Base-by-base conservation (phyloP, 2,888 invertebrate species). In the Zaprionus obscuricornis region DNA sequence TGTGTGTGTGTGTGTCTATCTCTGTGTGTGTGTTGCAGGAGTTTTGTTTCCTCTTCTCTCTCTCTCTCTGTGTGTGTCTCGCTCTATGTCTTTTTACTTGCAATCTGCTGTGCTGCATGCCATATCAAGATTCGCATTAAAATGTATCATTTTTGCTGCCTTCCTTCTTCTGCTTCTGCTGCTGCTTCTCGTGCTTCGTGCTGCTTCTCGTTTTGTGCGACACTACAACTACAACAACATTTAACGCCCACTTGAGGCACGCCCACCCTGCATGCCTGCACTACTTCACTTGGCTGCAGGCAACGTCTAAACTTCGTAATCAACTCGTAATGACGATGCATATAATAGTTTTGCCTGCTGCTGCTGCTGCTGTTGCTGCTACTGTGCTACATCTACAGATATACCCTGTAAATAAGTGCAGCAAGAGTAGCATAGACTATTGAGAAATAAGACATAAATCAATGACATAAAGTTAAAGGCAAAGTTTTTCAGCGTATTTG, bases 51-150 rank as follows among this genome's bases (percentile, higher is more conserved):
- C 84, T 73, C 75, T 47, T n/a, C 34, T 10, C 11, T 2, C 11
- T 7, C 1, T 11, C 29, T 29, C 24, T 24, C 31, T 10, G n/a
- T n/a, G n/a, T n/a, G n/a, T n/a, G n/a, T n/a, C n/a, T n/a, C n/a
- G n/a, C n/a, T n/a, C n/a, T n/a, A n/a, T n/a, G n/a, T 14, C 56
- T 77, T 77, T 85, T 78, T 67, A 66, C 66, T n/a, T 55, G 77
- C 87, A 86, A 88, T 88, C 87, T 77, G n/a, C 62, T 63, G 66
- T 82, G 85, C 71, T 79, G 70, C 85, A n/a, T n/a, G n/a, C n/a
- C n/a, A n/a, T 88, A 88, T 88, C 88, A 81, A 87, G 88, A 88
- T 88, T 88, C 88, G 87, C 88, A 88, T 88, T 88, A 88, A 88
- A 88, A 88, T 88, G 88, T 88, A 88, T 88, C 88, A 85, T 79